Base-by-base conservation (phyloP, 2,888 invertebrate species). In the Heliconius cydno region DNA sequence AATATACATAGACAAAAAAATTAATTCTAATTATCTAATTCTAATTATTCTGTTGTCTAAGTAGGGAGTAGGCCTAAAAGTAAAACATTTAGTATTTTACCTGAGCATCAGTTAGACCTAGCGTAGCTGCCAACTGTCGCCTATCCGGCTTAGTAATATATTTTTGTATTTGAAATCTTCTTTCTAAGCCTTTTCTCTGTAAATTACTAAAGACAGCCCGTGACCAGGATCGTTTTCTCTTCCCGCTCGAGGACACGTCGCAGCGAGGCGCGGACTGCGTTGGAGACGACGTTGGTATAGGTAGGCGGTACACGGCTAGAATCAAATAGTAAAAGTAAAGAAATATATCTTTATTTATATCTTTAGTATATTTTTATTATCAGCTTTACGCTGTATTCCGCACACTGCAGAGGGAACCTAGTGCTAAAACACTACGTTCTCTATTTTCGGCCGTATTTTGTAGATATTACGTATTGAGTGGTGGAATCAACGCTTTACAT, bases 111-210 rank as follows among this genome's bases (percentile, higher is more conserved):
- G 98, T 98, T 13, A 99, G 96, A 77, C 98, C 98, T 52, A 99
- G 93, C 19, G 98, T 98, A 7, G 98, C 98, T 0, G 99, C 99
- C 81, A 99, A 92, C 90, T 98, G 98, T 85, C 98, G 95, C 88
- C 99, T 95, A 88, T 99, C 99, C 0, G 98, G 99, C 90, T 99
- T 99, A 1, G 98, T 99, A 82, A 99, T 99, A 89, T 99, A 99
- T 90, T 99, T 99, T 91, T 99, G 99, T 84, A 98, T 96, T 88
- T 98, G 98, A 90, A 99, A 99, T 85, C 98, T 95, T 84, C 98
- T 96, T 92, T 99, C 99, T 78, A 99, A 93, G 0, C 99, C 99
- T 90, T 99, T 99, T n/a, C 99, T 93, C 90, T 99, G 99, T 5
- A 99, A 95, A 89, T 98, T 98, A 87, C 98, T 98, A 90, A 99